A percentile compares a stretch with the other conserved stretches of the same genome.
Conservation (phyloP, 2,888 invertebrate species). For the Adelphocoris suturalis region DNA sequence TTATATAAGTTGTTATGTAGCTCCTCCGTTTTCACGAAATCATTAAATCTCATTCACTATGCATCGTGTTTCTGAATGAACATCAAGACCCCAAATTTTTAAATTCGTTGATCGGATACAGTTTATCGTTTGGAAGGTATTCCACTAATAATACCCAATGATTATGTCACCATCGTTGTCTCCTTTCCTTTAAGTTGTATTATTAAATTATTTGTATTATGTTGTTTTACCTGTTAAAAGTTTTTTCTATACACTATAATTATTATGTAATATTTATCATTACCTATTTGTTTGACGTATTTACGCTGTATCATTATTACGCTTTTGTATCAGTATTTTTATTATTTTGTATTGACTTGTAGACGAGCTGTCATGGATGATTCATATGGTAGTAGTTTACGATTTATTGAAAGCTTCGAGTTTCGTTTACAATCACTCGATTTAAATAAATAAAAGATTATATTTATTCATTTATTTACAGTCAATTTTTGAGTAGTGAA, state of each 20-base stretch:
- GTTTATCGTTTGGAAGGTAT: background rate
- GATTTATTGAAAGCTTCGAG: background rate
- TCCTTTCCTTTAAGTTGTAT: background rate
- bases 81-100: background rate
- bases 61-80: background rate
- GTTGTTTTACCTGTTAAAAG: background rate
- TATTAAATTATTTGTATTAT: background rate
- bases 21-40: background rate
- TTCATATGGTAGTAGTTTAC: background rate
- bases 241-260: background rate
- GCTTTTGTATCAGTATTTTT: constrained; percentile 65
- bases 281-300: constrained; percentile 36
- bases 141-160: background rate
- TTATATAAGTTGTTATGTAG: background rate
- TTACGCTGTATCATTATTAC: constrained; percentile 59
- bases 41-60: no score
- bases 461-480: no score
- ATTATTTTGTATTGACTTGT: background rate
- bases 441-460: no score
- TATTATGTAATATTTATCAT: background rate
- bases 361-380: background rate
- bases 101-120: background rate
- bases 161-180: background rate
- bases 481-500: no score
- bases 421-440: no score